These are phyloP conservation scores for Chaetodon trifasciatus DNA, from an alignment of 2,797 vertebrate genomes.

Conservation along the genomic window DNA sequence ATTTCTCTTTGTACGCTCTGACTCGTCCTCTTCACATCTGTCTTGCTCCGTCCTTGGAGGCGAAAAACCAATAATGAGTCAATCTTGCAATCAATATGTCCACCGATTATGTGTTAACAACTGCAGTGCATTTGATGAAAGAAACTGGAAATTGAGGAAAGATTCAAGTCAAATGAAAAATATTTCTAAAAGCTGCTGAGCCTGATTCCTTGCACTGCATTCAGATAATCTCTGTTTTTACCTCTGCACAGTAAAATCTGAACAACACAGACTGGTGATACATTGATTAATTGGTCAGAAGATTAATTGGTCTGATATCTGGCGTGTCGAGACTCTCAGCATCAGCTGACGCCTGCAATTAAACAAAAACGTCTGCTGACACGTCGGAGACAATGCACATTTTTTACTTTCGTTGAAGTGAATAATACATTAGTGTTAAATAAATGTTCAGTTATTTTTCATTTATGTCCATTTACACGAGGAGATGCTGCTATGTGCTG, in stretches of 20 bases:
- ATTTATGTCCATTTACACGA: no score
- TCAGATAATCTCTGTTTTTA: neutral
- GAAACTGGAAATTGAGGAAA: neutral
- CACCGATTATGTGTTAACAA: neutral
- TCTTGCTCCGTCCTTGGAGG: neutral
- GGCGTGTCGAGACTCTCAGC: no score
- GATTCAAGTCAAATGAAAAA: neutral
- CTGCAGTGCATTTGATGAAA: neutral
- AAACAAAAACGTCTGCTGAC: no score
- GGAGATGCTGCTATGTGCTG: no score
- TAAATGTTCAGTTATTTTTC: no score
- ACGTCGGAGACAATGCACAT: no score
- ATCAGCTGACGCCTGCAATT: no score
- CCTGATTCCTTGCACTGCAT: slow-evolving; percentile 4
- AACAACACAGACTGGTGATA: neutral
- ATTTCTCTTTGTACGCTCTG: neutral
- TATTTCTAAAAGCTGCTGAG: slow-evolving; percentile 1
- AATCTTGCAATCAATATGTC: slow-evolving; percentile 44
- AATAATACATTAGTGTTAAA: no score
- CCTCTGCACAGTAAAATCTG: neutral
- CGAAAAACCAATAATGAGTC: slow-evolving; percentile 36
- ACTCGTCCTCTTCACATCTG: neutral
- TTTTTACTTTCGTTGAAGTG: no score
- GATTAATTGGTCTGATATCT: no score
- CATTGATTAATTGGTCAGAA: neutral